Conservation (phyloP, 1,140 invertebrate genomes). For the Drosophila sechellia region DNA sequence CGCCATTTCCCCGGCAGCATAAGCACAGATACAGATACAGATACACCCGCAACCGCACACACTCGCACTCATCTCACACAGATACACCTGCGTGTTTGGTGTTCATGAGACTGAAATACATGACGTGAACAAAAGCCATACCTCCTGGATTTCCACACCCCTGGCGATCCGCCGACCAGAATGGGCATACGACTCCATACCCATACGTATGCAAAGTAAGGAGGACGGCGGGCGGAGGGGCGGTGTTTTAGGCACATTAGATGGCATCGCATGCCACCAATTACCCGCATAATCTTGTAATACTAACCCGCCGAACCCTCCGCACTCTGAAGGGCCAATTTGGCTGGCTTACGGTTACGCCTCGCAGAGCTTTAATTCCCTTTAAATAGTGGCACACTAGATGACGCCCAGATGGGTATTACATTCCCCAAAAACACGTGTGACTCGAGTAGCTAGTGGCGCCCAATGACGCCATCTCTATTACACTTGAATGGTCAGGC, state of each 20-base stretch:
- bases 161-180: background rate
- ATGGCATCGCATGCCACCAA: slow-evolving; percentile 78
- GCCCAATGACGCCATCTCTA: slow-evolving; percentile 40
- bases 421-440: slow-evolving; percentile 21
- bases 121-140: slow-evolving; percentile 51
- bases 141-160: slow-evolving; percentile 1
- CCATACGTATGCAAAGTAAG: slow-evolving; percentile 9
- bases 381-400: slow-evolving; percentile 57
- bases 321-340: slow-evolving; percentile 52
- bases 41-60: background rate
- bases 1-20: slow-evolving; percentile 26
- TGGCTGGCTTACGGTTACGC: slow-evolving; percentile 53
- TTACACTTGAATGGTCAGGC: slow-evolving; percentile 38
- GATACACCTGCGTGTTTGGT: slow-evolving; percentile 59
- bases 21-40: slow-evolving; percentile 2
- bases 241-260: slow-evolving; percentile 34
- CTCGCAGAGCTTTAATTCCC: slow-evolving; percentile 67
- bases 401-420: slow-evolving; percentile 21
- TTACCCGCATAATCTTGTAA: slow-evolving; percentile 82
- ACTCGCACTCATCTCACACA: slow-evolving; percentile 11
- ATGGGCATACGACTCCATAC: background rate
- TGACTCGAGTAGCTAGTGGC: slow-evolving; percentile 43
- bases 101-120: slow-evolving; percentile 64
- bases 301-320: slow-evolving; percentile 61
- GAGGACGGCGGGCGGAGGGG: background rate